Evolutionary conservation across 2,797 vertebrate species (phyloP).

Genomic region (Falco berigora): DNA sequence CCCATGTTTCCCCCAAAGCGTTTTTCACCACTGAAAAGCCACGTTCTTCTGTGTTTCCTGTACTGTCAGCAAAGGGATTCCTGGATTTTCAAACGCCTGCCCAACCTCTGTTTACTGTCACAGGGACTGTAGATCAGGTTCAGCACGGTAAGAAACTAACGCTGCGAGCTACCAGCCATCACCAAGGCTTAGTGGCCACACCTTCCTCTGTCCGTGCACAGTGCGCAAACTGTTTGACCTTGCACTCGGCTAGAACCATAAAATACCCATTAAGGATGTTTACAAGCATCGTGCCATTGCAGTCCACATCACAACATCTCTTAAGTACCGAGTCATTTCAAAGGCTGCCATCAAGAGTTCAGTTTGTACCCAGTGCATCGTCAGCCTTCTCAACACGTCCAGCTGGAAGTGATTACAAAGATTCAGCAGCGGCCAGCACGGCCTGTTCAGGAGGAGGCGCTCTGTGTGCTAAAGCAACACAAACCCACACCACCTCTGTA

Average conservation of each 20-base stretch:
- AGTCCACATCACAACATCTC: fast-evolving
- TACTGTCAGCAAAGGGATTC: not conserved
- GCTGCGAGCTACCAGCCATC: not conserved
- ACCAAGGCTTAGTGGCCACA: not conserved
- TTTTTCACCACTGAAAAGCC: not conserved
- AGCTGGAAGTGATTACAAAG: not conserved
- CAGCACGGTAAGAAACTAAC: not conserved
- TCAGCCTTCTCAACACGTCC: not conserved
- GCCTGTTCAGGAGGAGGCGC: not conserved
- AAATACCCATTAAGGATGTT: not conserved
- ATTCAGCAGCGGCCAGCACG: not conserved
- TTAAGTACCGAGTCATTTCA: not conserved
- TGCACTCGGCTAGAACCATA: not conserved
- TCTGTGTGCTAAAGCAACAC: not conserved
- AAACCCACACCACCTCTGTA: fast-evolving
- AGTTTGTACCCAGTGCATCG: not conserved
- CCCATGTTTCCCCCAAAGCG: fast-evolving
- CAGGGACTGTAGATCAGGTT: not conserved
- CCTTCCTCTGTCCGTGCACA: not conserved
- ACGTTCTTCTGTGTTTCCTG: not conserved
- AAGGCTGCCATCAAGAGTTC: not conserved
- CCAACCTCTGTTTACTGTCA: not conserved
- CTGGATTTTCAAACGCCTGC: not conserved
- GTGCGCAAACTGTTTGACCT: not conserved
- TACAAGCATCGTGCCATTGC: not conserved